Conservation (phyloP, 1,140 invertebrate genomes). For the Spodoptera frugiperda region DNA sequence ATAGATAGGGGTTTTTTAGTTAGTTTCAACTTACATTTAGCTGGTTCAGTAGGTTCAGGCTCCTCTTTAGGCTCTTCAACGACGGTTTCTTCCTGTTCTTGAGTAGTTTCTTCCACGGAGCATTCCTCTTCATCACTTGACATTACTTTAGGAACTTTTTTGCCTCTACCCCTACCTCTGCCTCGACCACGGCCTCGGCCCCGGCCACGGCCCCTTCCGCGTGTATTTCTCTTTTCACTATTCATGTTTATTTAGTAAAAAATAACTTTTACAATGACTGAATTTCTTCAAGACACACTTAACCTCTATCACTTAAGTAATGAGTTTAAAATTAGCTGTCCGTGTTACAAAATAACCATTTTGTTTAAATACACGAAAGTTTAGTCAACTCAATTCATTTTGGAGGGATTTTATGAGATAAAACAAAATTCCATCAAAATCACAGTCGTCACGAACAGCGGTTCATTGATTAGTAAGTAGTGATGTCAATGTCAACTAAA, state of each 20-base stretch:
- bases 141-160: slow-evolving; percentile 91
- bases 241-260: slow-evolving; percentile 69
- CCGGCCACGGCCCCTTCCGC: slow-evolving; percentile 88
- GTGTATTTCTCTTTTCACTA: slow-evolving; percentile 84
- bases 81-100: slow-evolving; percentile 82
- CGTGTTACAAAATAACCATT: too few relatives aligned
- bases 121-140: slow-evolving; percentile 91
- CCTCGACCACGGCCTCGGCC: slow-evolving; percentile 90
- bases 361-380: neutral
- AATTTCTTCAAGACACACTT: slow-evolving; percentile 22
- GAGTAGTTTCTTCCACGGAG: slow-evolving; percentile 85
- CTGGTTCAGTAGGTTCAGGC: slow-evolving; percentile 82
- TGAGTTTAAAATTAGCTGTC: too few relatives aligned
- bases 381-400: slow-evolving; percentile 7
- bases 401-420: slow-evolving; percentile 14
- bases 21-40: slow-evolving; percentile 80
- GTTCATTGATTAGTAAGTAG: slow-evolving; percentile 38
- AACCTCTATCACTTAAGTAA: slow-evolving; percentile 12
- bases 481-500: slow-evolving; percentile 16
- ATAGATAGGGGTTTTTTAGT: neutral
- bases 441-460: slow-evolving; percentile 43
- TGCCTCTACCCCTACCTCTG: slow-evolving; percentile 89
- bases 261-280: neutral
- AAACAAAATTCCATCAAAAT: slow-evolving; percentile 31
- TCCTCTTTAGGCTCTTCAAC: slow-evolving; percentile 83